Evolutionary conservation across 2,797 vertebrate genomes (phyloP), one percentile per base, ranked within the genome.

Genomic region (Cirrhinus mrigala): DNA sequence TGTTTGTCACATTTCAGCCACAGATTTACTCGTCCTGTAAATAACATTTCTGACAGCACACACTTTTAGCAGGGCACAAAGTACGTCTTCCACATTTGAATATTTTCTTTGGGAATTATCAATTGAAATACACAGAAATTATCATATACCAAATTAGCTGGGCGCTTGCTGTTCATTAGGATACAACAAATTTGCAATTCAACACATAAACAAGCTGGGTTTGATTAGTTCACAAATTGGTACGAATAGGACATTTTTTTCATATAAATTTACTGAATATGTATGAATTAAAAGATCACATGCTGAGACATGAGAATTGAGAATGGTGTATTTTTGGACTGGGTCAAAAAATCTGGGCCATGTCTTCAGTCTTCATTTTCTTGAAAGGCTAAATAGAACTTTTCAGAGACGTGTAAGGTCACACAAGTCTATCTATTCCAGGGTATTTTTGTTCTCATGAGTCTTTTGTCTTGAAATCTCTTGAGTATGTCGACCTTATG

Each of bases 171-270:
- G 76, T 76, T 88, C 84, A 84, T 87, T 84, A 77, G 48, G 77
- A 84, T 62, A 87, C 82, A 87, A 69, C 74, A 79, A 9, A 87
- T 87, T 87, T 82, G 79, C 83, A 87, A 85, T 81, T 85, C 86
- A 87, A 77, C 54, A 48, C 56, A 64, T 69, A 79, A 79, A 85
- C 29, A 77, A 81, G 40, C 80, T 60, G 24, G 37, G 18, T 73
- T 82, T 50, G 52, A 86, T 86, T 77, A 71, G 73, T 50, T 77
- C 40, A 86, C 79, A 85, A 85, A 82, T 82, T 82, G 56, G 74
- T 82, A 85, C 56, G 69, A 85, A 82, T 79, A 73, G 79, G 83
- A 87, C 86, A 87, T 85, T n/a, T n/a, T n/a, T n/a, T n/a, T n/a
- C n/a, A 85, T 27, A 78, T 56, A 40, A 1, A 71, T 73, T 1